These are phyloP conservation scores for Microcebus jonahi DNA, from an alignment of 2,113 vertebrate species.

Conservation along the genomic window DNA sequence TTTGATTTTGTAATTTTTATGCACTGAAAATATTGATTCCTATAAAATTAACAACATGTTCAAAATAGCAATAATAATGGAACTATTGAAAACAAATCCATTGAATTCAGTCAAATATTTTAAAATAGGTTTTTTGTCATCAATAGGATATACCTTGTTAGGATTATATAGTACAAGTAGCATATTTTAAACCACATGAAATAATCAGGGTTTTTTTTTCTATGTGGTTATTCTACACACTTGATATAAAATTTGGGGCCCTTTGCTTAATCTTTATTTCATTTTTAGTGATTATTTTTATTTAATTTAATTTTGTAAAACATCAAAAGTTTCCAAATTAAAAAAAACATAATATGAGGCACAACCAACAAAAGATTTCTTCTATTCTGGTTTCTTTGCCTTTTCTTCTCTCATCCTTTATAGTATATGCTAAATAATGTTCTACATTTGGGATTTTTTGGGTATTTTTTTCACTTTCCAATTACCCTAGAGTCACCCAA, in stretches of 20 bases:
- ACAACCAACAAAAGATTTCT: not conserved
- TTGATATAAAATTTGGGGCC: not conserved
- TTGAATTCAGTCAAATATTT: not conserved
- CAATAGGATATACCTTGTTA: not conserved
- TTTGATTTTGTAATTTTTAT: not conserved
- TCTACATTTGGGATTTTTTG: not conserved
- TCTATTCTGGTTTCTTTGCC: not conserved
- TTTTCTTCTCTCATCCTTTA: not conserved
- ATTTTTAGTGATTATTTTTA: not conserved
- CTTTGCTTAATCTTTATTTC: not conserved
- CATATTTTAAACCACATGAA: not conserved
- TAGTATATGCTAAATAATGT: not conserved
- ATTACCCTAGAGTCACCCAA: not conserved
- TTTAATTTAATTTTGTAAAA: not conserved
- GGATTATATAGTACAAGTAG: not conserved
- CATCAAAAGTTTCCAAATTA: not conserved
- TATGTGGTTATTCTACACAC: not conserved
- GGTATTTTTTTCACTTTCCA: not conserved
- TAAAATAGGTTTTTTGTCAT: not conserved
- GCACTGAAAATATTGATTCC: not conserved
- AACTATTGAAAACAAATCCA: not conserved
- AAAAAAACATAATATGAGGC: not conserved
- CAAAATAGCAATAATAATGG: not conserved
- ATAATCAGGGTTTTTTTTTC: not conserved
- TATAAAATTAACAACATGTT: not conserved